Evolutionary conservation across 2,113 vertebrate species (phyloP), one percentile per base, ranked within the genome.

Genomic region (Polypterus senegalus): DNA sequence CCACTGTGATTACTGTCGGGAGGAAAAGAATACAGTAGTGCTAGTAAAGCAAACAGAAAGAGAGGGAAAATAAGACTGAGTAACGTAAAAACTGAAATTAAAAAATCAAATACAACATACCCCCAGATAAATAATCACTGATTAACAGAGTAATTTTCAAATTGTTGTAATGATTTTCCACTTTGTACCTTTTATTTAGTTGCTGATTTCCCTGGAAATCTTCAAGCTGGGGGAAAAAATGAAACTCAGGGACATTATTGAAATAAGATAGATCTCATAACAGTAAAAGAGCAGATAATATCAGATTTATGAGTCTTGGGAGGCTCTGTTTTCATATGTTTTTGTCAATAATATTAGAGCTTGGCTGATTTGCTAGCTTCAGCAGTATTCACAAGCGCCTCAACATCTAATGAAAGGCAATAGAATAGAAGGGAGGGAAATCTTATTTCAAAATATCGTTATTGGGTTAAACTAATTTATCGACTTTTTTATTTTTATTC

Each of bases 71-170:
- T 2, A 4, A 49, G 62, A 52, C 27, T 27, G 27, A 27, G 27
- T 27, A 27, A 27, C 27, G 27, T 27, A 27, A 27, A 27, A 27
- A 27, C 27, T 27, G 27, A 27, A 27, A 27, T 27, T 27, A 27
- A 27, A 27, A 27, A 27, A 27, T 27, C 27, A 27, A 27, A 27
- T 27, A 27, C 27, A 27, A 27, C 27, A 27, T 27, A 27, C 27
- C 27, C 27, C 27, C 27, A 27, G 27, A 27, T 48, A 58, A 56
- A 53, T 57, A 57, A 9, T 54, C 54, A 48, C 62, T 64, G 58
- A 63, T 64, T 64, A 60, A 55, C 43, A 56, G 56, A 53, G 47
- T 56, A 60, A 55, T 63, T 61, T 63, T 6, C 57, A 63, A 27
- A 55, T 54, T 58, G 57, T 46, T 63, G 53, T 51, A 60, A 60